Evolutionary conservation across 2,888 invertebrate genomes (phyloP), one percentile per base, ranked within the genome.

Genomic region (Rhagophthalmus giganteus): DNA sequence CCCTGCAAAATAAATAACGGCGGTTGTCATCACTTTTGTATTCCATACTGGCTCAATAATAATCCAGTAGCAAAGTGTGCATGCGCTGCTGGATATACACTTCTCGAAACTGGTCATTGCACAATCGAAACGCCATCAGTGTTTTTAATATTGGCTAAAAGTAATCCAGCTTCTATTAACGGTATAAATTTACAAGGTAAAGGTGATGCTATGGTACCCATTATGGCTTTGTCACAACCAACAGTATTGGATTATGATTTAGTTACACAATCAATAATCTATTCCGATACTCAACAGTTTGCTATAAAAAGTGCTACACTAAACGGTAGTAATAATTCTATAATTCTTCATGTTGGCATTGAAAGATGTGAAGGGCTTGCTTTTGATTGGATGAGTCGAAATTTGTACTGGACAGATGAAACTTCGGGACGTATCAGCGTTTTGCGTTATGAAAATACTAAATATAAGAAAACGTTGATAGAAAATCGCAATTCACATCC

Each of bases 401-500:
- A 92, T 76, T 71, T 94, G 47, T 94, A 89, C 76, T 93, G 91
- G 89, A 87, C 88, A 39, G 89, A 88, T 74, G 84, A 84, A 70
- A 83, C 83, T 42, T 76, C 83, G 58, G 83, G 85, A 46, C 79
- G 79, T 39, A 80, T 93, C 56, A 82, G 79, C 63, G 90, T 88
- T 24, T 82, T 87, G 31, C 82, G 81, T 24, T 69, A 90, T 50
- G 77, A 78, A 15, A 81, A 83, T 64, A 74, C 81, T 26, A 76
- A 75, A 37, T 73, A 79, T 47, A 71, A 79, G 5, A 79, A 79
- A 62, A 81, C 81, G 8, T 72, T 90, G 10, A 73, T 83, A 9
- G 73, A 78, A 30, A 81, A 80, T 11, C 76, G 69, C 63, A 76
- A 77, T 68, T 77, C 71, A 67, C 81, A 82, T 79, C 83, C 84